Percentiles rank a stretch among this genome's conserved stretches.
Conservation (phyloP, 2,888 invertebrate genomes). For the Stratiomys singularior region DNA sequence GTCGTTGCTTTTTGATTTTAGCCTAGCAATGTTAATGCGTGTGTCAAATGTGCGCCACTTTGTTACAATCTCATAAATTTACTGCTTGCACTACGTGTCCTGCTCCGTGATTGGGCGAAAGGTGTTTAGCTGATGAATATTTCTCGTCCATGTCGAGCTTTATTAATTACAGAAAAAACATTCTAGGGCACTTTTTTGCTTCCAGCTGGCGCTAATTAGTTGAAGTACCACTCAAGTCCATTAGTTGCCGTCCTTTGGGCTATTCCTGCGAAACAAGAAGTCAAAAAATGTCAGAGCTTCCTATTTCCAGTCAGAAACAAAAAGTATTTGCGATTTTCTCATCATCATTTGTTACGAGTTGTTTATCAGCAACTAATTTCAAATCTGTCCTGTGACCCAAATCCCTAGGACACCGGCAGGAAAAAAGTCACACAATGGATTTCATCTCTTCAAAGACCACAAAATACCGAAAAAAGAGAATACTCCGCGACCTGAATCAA, state of each 20-base stretch:
- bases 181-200: too few species aligned
- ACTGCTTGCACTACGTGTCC: not conserved
- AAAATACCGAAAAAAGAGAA: not conserved
- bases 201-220: too few species aligned
- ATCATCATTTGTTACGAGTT: not conserved
- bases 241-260: too few species aligned
- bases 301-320: not conserved
- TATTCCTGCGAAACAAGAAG: too few species aligned
- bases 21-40: not conserved
- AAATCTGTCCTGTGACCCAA: not conserved
- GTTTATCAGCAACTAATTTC: not conserved
- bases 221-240: too few species aligned
- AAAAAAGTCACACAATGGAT: not conserved
- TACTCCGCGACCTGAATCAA: not conserved
- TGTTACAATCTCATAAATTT: not conserved
- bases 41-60: not conserved
- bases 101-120: too few species aligned
- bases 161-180: too few species aligned
- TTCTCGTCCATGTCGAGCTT: too few species aligned
- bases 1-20: not conserved
- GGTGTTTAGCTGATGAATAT: too few species aligned
- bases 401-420: not conserved
- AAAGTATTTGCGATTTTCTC: not conserved
- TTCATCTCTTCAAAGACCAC: not conserved
- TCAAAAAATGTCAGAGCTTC: too few species aligned